These are phyloP conservation scores for Elephas maximus DNA, from an alignment of 2,113 vertebrate genomes.

Conservation along the genomic window DNA sequence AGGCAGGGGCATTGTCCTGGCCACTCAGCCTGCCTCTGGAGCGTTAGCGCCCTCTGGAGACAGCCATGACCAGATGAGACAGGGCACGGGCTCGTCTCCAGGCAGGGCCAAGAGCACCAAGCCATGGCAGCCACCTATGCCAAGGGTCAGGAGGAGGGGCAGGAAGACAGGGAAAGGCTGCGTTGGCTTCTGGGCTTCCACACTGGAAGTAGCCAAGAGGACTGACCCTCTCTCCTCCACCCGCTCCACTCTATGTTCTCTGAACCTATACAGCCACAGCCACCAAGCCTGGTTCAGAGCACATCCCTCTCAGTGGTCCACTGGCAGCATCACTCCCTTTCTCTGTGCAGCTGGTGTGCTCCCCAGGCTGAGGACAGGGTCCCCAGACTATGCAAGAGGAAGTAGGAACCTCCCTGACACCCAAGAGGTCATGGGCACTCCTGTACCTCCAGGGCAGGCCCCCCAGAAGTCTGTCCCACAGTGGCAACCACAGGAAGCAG, in stretches of 20 bases:
- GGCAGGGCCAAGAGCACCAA: background rate
- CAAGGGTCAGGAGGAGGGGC: background rate
- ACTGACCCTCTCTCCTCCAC: background rate
- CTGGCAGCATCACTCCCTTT: background rate
- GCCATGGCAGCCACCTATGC: background rate
- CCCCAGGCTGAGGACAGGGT: background rate
- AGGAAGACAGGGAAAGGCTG: background rate
- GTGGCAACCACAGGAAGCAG: background rate
- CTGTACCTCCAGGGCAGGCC: accelerated
- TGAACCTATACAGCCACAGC: background rate
- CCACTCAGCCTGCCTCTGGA: background rate
- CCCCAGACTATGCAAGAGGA: background rate
- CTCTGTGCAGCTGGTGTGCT: background rate
- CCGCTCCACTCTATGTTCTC: background rate
- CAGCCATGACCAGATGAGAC: background rate
- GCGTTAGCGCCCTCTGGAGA: background rate
- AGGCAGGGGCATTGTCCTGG: background rate
- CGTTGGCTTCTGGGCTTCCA: background rate
- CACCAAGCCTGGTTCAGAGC: background rate
- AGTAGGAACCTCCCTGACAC: background rate
- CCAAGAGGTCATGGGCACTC: background rate
- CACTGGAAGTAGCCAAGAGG: background rate
- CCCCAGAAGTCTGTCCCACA: background rate
- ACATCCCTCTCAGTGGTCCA: background rate
- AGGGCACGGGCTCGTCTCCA: background rate